These are phyloP conservation scores for Brachionus rubens DNA, from an alignment of 1,140 invertebrate genomes.

Conservation along the genomic window DNA sequence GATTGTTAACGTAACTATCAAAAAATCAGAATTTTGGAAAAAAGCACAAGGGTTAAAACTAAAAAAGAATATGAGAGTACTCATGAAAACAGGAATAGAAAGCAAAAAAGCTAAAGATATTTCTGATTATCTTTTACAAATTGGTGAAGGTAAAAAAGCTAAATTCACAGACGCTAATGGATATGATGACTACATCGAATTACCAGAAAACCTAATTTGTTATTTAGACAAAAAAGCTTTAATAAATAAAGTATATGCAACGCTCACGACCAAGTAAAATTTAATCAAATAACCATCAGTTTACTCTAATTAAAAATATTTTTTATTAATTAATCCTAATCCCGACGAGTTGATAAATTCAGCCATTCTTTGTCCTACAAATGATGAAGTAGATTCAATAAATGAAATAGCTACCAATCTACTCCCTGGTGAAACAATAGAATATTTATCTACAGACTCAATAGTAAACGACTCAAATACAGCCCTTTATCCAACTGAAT, in stretches of 20 bases:
- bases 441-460: slow-evolving; percentile 6
- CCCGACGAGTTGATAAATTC: neutral
- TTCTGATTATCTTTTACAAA: slow-evolving; percentile 46
- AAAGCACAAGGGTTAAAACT: slow-evolving; percentile 47
- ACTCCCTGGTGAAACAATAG: neutral
- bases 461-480: neutral
- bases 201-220: slow-evolving; percentile 47
- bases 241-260: too few relatives aligned
- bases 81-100: slow-evolving; percentile 46
- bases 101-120: neutral
- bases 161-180: slow-evolving; percentile 48
- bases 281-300: too few relatives aligned
- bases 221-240: too few relatives aligned
- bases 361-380: neutral
- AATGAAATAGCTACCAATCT: slow-evolving; percentile 9
- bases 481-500: slow-evolving; percentile 53
- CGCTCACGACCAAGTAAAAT: too few relatives aligned
- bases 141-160: slow-evolving; percentile 49
- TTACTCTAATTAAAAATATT: too few relatives aligned
- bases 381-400: slow-evolving; percentile 5
- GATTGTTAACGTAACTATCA: slow-evolving; percentile 49
- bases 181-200: slow-evolving; percentile 41
- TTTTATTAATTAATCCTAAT: neutral
- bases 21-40: slow-evolving; percentile 50
- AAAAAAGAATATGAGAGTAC: slow-evolving; percentile 49